A percentile compares a stretch with the other conserved stretches of the same genome.
Conservation (phyloP, 2,113 vertebrate species). For the Gopherus evgoodei region DNA sequence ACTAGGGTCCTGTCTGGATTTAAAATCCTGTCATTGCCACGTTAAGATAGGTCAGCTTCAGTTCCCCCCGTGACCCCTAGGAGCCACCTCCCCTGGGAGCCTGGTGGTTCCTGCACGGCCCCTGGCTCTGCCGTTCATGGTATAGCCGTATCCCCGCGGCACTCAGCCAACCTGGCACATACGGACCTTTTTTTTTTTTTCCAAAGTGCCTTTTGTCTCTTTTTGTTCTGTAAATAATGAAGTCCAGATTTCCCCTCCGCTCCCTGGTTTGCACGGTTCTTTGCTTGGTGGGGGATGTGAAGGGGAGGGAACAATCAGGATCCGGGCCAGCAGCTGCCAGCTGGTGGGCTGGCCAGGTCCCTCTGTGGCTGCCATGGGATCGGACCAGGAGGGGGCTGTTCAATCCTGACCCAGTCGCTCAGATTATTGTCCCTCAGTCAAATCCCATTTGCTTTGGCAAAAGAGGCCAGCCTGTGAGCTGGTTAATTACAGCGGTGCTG, state of each 20-base stretch:
- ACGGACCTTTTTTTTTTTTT: not conserved
- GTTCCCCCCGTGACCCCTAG: accelerated
- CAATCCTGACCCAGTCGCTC: not conserved
- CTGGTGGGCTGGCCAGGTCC: not conserved
- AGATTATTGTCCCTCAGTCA: slow-evolving; percentile 33
- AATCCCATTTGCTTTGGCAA: slow-evolving; percentile 27
- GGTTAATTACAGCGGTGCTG: not conserved
- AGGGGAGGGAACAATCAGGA: not conserved
- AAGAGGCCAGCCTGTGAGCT: slow-evolving; percentile 20
- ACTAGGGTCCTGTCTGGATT: not conserved
- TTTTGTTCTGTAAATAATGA: slow-evolving; percentile 67
- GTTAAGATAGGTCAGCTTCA: not conserved
- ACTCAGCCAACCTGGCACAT: slow-evolving; percentile 68
- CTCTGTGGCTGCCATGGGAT: not conserved
- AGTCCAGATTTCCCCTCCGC: slow-evolving; percentile 71
- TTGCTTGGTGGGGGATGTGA: slow-evolving; percentile 43
- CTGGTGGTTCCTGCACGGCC: slow-evolving; percentile 44
- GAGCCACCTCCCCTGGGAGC: not conserved
- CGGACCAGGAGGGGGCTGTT: not conserved
- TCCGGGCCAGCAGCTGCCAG: not conserved
- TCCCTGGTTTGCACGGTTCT: not conserved
- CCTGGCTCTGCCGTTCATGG: slow-evolving; percentile 29
- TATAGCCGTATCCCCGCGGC: slow-evolving; percentile 59
- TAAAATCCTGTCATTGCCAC: not conserved
- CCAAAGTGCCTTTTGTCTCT: not conserved